A percentile compares a stretch with the other conserved stretches of the same genome.
Conservation (phyloP, 2,797 vertebrate species). For the Mormyrus hasselquistii region DNA sequence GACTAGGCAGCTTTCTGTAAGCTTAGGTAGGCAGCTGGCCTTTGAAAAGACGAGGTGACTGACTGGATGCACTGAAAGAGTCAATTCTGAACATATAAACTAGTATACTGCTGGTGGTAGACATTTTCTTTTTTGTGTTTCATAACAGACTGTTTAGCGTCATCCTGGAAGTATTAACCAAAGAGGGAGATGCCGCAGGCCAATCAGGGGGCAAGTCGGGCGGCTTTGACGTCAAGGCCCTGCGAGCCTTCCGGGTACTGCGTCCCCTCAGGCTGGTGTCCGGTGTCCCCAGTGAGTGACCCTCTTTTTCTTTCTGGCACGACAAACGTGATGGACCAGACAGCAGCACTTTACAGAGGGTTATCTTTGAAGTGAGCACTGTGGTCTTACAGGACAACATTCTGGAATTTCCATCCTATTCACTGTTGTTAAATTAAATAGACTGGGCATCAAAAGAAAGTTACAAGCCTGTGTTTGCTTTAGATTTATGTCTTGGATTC, state of each 20-base stretch:
- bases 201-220: constrained; percentile 79
- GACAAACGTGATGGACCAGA: background rate
- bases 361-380: background rate
- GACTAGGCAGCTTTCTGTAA: constrained; percentile 35
- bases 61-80: background rate
- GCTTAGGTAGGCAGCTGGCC: background rate
- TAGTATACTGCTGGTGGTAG: background rate
- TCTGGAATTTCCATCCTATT: background rate
- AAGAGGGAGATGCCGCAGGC: constrained; percentile 74
- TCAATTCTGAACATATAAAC: background rate
- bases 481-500: background rate
- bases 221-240: constrained; percentile 98
- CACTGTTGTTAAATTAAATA: background rate
- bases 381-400: background rate
- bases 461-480: background rate
- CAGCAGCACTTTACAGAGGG: background rate
- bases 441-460: background rate
- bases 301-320: background rate
- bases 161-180: constrained; percentile 95
- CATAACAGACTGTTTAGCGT: constrained; percentile 87
- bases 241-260: constrained; percentile 95
- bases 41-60: background rate
- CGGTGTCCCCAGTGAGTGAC: constrained; percentile 95
- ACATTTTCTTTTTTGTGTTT: constrained; percentile 23
- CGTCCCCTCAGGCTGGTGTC: constrained; percentile 96